Base-by-base conservation (phyloP, 2,113 vertebrate genomes). In the Antechinus stuartii region DNA sequence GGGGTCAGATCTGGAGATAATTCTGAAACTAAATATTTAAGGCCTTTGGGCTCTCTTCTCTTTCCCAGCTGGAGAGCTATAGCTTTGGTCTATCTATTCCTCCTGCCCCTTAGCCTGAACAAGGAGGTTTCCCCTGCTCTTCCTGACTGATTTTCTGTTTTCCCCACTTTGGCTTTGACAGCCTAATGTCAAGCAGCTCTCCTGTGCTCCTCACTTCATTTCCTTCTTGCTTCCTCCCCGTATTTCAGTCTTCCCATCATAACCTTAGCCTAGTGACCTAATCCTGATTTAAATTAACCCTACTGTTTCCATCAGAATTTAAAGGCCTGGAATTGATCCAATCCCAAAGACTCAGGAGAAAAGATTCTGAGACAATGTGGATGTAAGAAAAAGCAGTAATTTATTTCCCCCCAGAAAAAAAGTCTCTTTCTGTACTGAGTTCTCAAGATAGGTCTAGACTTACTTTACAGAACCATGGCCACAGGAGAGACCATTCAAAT, bases 201-300 rank as follows among this genome's bases (percentile, higher is more conserved):
- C 68, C n/a, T 42, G 68, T 42, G 19, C 16, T 84, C 68, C n/a
- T 84, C n/a, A 84, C 68, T 42, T 84, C 35, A 84, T 84, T 84
- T 84, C n/a, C n/a, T 84, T 42, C 42, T 42, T 84, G 68, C 68
- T 84, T 84, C 68, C 68, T 84, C 68, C n/a, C 68, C 16, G 42
- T 42, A n/a, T 76, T 35, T 30, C 35, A 2, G 5, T 76, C 61
- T n/a, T 19, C 68, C 68, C 68, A 84, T 84, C 68, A 6, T 84
- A n/a, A 84, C 19, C 68, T 84, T 84, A 84, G n/a, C 68, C 68
- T 84, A 84, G 68, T 84, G 68, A 84, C 68, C 61, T 84, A 84
- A 42, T 84, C n/a, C 68, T n/a, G 35, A 84, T 84, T 84, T 84
- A 84, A 84, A 84, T 84, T 84, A 84, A 84, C 68, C n/a, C 68